Conservation (phyloP, 2,113 vertebrate genomes). For the Pimephales promelas region DNA sequence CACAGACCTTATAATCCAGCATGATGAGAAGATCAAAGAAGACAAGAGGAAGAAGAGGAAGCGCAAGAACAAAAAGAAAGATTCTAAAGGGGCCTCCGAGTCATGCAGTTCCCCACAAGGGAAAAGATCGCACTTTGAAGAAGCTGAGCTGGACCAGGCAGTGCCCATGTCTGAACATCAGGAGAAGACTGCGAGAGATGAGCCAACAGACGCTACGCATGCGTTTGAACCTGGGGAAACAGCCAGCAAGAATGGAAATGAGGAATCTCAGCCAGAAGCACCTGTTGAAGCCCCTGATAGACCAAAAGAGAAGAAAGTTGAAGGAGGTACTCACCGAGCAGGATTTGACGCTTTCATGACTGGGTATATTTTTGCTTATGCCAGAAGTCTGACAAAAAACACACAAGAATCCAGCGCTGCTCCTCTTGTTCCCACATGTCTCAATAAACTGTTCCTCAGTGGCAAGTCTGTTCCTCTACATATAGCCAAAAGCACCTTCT, state of each 20-base stretch:
- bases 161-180: background rate
- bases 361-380: conserved; percentile 88
- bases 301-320: conserved; percentile 55
- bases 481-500: conserved; percentile 91
- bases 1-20: conserved; percentile 91
- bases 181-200: background rate
- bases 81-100: background rate
- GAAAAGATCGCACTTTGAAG: conserved; percentile 68
- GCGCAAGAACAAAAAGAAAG: conserved; percentile 77
- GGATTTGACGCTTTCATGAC: conserved; percentile 99
- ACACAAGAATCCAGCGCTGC: conserved; percentile 39
- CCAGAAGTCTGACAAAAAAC: conserved; percentile 70
- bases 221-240: background rate
- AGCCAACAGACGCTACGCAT: background rate
- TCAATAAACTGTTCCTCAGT: conserved; percentile 97
- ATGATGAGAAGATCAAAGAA: conserved; percentile 81
- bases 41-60: conserved; percentile 82
- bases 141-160: conserved; percentile 49
- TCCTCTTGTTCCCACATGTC: conserved; percentile 78
- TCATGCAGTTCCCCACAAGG: conserved; percentile 51
- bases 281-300: background rate
- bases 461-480: conserved; percentile 90
- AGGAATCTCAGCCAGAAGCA: conserved; percentile 15
- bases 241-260: background rate
- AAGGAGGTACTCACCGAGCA: conserved; percentile 84